phyloP scores from a whole-genome alignment of 2,113 vertebrate genomes.

The Pelvicachromis taeniatus region DNA sequence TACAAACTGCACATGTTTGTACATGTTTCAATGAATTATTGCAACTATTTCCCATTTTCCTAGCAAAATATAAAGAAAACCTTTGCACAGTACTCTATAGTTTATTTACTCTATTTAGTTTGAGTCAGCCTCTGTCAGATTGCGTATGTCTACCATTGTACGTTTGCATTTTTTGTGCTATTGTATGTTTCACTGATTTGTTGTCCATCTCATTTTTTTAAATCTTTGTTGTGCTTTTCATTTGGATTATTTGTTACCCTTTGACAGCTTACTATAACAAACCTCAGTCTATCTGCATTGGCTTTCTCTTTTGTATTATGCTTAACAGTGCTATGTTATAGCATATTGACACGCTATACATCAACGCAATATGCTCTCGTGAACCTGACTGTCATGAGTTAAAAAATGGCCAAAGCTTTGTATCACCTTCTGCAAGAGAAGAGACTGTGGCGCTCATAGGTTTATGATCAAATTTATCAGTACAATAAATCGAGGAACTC shows the following conservation, averaged over 20 bases:
- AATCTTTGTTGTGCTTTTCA: background rate
- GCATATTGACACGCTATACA: background rate
- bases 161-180: background rate
- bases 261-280: background rate
- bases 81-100: background rate
- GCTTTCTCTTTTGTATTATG: background rate
- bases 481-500: conserved; percentile 5
- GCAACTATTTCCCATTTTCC: background rate
- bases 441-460: background rate
- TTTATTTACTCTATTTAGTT: background rate
- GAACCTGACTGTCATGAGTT: background rate
- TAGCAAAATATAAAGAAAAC: background rate
- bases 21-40: background rate
- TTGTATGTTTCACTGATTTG: background rate
- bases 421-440: background rate
- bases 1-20: background rate
- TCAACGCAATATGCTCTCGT: background rate
- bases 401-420: background rate
- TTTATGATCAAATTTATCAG: conserved; percentile 36
- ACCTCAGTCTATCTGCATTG: background rate
- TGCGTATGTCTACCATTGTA: background rate
- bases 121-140: background rate
- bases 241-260: background rate
- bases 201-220: background rate
- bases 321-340: background rate